A percentile compares a stretch with the other conserved stretches of the same genome.
Conservation (phyloP, 2,888 invertebrate species). For the Cantharis rufa region DNA sequence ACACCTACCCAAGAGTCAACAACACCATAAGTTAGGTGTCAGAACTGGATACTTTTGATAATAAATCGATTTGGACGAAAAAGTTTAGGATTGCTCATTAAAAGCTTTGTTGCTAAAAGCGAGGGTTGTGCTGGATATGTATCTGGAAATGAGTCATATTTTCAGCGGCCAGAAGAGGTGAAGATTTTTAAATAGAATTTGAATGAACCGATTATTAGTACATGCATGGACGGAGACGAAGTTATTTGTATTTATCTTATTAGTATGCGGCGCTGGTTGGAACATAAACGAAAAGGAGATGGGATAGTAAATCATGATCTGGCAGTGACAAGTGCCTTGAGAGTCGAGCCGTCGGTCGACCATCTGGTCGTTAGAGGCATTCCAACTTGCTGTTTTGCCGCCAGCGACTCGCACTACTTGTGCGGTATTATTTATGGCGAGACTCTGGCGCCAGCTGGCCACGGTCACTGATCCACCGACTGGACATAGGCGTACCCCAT, state of each 20-base stretch:
- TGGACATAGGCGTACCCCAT: slow-evolving; percentile 23
- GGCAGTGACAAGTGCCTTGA: slow-evolving; percentile 38
- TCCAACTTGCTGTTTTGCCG: slow-evolving; percentile 34
- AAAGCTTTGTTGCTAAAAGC: neutral
- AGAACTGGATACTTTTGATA: neutral
- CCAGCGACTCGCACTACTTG: slow-evolving; percentile 46
- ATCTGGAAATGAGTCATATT: neutral
- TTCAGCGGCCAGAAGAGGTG: neutral
- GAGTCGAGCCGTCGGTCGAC: slow-evolving; percentile 39
- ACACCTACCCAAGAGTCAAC: neutral
- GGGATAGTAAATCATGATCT: slow-evolving; percentile 39
- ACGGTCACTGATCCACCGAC: slow-evolving; percentile 56
- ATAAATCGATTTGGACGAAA: neutral
- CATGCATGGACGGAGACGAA: neutral
- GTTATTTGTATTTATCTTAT: slow-evolving; percentile 23
- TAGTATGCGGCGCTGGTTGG: slow-evolving; percentile 25
- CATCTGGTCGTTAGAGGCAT: slow-evolving; percentile 54
- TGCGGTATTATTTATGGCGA: slow-evolving; percentile 58
- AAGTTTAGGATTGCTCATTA: neutral
- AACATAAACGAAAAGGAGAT: slow-evolving; percentile 57
- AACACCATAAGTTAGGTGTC: neutral
- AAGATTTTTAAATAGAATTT: neutral
- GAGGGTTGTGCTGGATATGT: neutral
- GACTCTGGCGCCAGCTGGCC: slow-evolving; percentile 57
- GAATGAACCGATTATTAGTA: too few species aligned